Evolutionary conservation across 2,797 vertebrate genomes (phyloP).

Genomic region (Octomys mimax): DNA sequence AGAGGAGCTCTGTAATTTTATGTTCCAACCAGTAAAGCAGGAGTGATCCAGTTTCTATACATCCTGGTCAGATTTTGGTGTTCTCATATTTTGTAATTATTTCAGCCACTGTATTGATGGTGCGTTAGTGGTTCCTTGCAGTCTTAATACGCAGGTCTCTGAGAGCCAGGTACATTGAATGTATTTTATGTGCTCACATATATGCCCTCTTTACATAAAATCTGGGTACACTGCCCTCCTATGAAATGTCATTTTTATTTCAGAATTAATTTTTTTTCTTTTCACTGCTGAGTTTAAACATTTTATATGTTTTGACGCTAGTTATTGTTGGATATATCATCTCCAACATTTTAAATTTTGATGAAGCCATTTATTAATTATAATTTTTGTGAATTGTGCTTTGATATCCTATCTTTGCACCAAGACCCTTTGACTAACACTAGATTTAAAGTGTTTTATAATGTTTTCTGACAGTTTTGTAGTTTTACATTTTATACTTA

Average conservation of each 20-base stretch:
- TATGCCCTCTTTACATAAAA: neutral
- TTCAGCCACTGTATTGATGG: neutral
- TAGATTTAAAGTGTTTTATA: neutral
- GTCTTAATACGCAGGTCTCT: neutral
- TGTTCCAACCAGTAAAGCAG: neutral
- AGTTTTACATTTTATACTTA: neutral
- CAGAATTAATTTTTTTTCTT: neutral
- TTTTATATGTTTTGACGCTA: neutral
- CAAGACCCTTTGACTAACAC: neutral
- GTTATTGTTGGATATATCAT: neutral
- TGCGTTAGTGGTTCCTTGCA: neutral
- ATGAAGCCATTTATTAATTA: neutral
- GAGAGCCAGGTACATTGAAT: neutral
- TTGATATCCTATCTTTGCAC: neutral
- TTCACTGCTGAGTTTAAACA: neutral
- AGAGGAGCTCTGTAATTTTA: neutral
- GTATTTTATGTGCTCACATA: neutral
- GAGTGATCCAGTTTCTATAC: neutral
- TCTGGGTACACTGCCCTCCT: neutral
- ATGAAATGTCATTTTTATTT: neutral
- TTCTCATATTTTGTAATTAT: neutral
- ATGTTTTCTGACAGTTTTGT: neutral
- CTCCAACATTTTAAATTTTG: constrained; percentile 16
- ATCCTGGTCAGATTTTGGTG: neutral
- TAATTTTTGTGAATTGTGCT: neutral